phyloP scores from a whole-genome alignment of 2,797 vertebrate genomes.

The Halcyon smyrnensis region DNA sequence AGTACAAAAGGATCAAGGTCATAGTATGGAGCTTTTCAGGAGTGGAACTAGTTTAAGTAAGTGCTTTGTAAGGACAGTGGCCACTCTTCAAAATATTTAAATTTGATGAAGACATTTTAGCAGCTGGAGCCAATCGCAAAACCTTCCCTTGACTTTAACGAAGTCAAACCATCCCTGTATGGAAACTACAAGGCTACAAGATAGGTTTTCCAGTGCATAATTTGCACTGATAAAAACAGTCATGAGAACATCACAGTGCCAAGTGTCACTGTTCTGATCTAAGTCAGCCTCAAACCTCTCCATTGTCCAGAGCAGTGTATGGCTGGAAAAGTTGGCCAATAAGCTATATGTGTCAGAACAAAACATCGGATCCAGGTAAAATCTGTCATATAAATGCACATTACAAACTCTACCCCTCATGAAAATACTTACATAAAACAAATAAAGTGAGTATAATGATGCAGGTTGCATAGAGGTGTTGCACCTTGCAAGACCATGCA shows the following conservation, averaged over 20 bases:
- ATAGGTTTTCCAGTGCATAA: not conserved
- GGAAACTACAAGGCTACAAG: not conserved
- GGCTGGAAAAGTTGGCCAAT: not conserved
- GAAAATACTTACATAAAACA: not conserved
- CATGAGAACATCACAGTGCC: not conserved
- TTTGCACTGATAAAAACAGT: not conserved
- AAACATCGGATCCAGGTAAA: not conserved
- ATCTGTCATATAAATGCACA: not conserved
- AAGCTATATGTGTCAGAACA: not conserved
- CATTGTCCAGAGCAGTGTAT: not conserved
- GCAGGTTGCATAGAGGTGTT: not conserved
- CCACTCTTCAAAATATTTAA: not conserved
- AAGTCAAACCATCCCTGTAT: not conserved
- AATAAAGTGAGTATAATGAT: not conserved
- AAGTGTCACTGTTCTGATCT: not conserved
- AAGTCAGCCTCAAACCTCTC: not conserved
- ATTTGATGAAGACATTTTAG: not conserved
- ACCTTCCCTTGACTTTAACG: not conserved
- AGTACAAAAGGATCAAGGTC: not conserved
- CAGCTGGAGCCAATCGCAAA: not conserved
- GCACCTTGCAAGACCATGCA: not conserved
- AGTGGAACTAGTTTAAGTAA: not conserved
- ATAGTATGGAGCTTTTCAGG: not conserved
- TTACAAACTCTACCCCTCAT: not conserved
- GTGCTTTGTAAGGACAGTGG: not conserved